These are phyloP conservation scores for Sinelater perroti DNA, from an alignment of 2,888 invertebrate genomes.

Conservation along the genomic window DNA sequence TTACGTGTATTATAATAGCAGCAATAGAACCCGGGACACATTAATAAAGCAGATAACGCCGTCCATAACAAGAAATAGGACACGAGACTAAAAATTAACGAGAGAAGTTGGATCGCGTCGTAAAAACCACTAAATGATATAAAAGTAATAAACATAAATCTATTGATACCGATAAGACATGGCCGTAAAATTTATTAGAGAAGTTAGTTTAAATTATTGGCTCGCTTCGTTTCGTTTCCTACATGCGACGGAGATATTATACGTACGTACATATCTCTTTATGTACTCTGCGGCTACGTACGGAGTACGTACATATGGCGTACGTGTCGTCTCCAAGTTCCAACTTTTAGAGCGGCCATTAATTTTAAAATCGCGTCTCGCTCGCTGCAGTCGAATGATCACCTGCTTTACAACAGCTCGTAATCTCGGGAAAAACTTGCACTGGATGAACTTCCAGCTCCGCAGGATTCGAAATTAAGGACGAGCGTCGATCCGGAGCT, in stretches of 20 bases:
- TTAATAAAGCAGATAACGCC: constrained; percentile 31
- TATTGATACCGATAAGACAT: constrained; percentile 38
- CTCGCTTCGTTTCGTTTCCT: constrained; percentile 23
- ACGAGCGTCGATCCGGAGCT: too few species aligned
- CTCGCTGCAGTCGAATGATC: too few species aligned
- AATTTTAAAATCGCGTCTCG: too few species aligned
- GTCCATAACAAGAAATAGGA: constrained; percentile 31
- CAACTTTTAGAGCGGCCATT: too few species aligned
- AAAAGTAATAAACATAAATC: constrained; percentile 39
- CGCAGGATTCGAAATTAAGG: too few species aligned
- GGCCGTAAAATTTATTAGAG: constrained; percentile 34
- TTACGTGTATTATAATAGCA: constrained; percentile 18
- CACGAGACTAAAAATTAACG: constrained; percentile 36
- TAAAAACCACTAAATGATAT: constrained; percentile 39
- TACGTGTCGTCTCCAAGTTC: too few species aligned
- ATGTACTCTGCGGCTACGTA: too few species aligned
- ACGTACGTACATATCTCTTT: not conserved
- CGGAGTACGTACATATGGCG: too few species aligned
- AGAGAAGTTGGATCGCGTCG: constrained; percentile 34
- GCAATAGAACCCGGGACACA: constrained; percentile 21
- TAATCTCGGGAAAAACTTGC: too few species aligned
- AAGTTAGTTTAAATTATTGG: constrained; percentile 36
- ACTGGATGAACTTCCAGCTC: too few species aligned
- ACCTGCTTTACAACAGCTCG: too few species aligned
- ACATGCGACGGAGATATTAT: constrained; percentile 4